A percentile compares a stretch with the other conserved stretches of the same genome.
Evolutionary conservation across 1,140 invertebrate species (phyloP).

Genomic region (Lineus longissimus): DNA sequence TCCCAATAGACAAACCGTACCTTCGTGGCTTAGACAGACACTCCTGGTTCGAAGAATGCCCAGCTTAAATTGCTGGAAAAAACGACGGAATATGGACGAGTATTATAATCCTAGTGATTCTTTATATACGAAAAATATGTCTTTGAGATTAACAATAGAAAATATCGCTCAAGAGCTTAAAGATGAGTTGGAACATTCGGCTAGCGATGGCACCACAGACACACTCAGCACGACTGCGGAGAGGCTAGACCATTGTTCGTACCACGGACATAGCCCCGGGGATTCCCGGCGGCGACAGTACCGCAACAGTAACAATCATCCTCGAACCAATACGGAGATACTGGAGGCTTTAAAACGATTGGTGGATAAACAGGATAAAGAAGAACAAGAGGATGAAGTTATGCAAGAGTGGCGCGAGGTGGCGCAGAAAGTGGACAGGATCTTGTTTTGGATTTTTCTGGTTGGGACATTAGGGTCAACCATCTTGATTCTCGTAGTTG

Average conservation of each 20-base stretch:
- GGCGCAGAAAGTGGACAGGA: constrained; percentile 59
- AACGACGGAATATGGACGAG: constrained; percentile 9
- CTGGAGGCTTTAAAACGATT: constrained; percentile 38
- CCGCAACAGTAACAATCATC: constrained; percentile 7
- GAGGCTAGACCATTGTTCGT: neutral
- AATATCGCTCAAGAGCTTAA: constrained; percentile 44
- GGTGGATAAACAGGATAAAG: constrained; percentile 37
- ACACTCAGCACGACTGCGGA: constrained; percentile 2
- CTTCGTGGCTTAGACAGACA: constrained; percentile 36
- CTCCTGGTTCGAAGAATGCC: constrained; percentile 27
- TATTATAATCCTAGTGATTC: constrained; percentile 15
- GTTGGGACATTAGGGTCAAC: constrained; percentile 57
- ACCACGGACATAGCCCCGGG: neutral
- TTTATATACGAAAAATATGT: constrained; percentile 30
- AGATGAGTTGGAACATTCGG: constrained; percentile 34
- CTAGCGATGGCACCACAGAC: neutral
- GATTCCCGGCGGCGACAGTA: neutral
- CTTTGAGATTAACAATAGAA: constrained; percentile 41
- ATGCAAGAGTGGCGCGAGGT: constrained; percentile 60
- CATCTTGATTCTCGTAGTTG: constrained; percentile 52
- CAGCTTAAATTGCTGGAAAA: constrained; percentile 10
- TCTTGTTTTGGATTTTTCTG: constrained; percentile 63
- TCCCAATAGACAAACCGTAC: constrained; percentile 36
- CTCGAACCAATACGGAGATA: constrained; percentile 40
- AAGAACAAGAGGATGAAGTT: constrained; percentile 38